Base-by-base conservation (phyloP, 2,888 invertebrate species). In the Marasmarcha lunaedactyla region DNA sequence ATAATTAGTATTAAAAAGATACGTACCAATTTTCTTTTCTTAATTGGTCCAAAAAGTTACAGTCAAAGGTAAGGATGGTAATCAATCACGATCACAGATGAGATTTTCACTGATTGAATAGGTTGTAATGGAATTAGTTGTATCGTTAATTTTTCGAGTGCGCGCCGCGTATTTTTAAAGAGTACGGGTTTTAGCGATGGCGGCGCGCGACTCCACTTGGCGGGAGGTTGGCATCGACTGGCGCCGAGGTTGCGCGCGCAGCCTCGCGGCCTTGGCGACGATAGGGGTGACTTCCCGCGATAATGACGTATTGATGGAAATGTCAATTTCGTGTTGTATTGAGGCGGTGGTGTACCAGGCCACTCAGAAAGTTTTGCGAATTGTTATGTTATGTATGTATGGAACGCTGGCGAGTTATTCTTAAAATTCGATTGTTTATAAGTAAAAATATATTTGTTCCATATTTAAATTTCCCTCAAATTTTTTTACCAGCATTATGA, bases 201-300 rank as follows among this genome's bases (percentile, higher is more conserved):
- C 61, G 60, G 66, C 64, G 46, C 63, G 58, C 57, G 66, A 62
- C 65, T 62, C 71, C 67, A 57, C 61, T 69, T 62, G 64, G 58
- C 57, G 57, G 68, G 67, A 56, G 61, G 69, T 62, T 65, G 59
- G 56, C 58, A 77, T 78, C 78, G 79, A 81, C 79, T 79, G 77
- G 54, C 48, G 46, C 48, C 43, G 47, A 41, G 39, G 50, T 47
- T 61, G 67, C 69, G 69, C 64, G 63, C 66, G 68, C 64, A 61
- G 44, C 44, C 37, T 40, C 46, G 42, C 61, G 63, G 62, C 65
- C 66, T 63, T 65, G 63, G 50, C 55, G 54, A 36, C 41, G 37
- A 38, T 48, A 41, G 48, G 58, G 57, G 51, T 58, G 48, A 47
- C 51, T 50, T 47, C 50, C 51, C 47, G 36, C 40, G 33, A 42